phyloP scores from a whole-genome alignment of 2,888 invertebrate species.

The Chaetogeoica ovagalla region DNA sequence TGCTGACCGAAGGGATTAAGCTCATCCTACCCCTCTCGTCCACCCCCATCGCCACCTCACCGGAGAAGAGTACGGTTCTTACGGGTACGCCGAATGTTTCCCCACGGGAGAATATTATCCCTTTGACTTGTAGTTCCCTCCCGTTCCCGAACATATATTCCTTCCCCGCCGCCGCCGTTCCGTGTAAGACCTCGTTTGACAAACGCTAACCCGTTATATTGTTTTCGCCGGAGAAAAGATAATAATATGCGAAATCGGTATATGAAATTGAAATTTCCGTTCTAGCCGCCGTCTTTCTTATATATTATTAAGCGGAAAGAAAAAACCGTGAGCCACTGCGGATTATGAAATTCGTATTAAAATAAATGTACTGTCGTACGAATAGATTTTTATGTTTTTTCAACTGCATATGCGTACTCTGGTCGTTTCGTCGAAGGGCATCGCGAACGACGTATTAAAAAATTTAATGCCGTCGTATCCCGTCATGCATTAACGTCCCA shows the following conservation, averaged over 20 bases:
- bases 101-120: constrained; percentile 51
- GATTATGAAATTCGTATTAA: too few relatives aligned
- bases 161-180: constrained; percentile 8
- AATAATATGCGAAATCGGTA: constrained; percentile 33
- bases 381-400: too few relatives aligned
- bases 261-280: constrained; percentile 31
- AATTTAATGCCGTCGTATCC: too few relatives aligned
- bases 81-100: constrained; percentile 40
- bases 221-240: constrained; percentile 15
- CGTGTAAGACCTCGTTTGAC: constrained; percentile 37
- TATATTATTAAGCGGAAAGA: background rate
- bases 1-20: constrained; percentile 53
- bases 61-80: constrained; percentile 46
- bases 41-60: too few relatives aligned
- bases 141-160: constrained; percentile 14
- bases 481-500: background rate
- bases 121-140: constrained; percentile 27
- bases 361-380: too few relatives aligned
- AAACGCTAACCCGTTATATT: constrained; percentile 35
- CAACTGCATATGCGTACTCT: too few relatives aligned
- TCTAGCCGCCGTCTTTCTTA: background rate
- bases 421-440: background rate
- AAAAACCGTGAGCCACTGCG: too few relatives aligned
- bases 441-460: background rate
- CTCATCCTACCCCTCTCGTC: constrained; percentile 38